These are phyloP conservation scores for Stenodera caucasica DNA, from an alignment of 2,888 invertebrate genomes.

Conservation along the genomic window DNA sequence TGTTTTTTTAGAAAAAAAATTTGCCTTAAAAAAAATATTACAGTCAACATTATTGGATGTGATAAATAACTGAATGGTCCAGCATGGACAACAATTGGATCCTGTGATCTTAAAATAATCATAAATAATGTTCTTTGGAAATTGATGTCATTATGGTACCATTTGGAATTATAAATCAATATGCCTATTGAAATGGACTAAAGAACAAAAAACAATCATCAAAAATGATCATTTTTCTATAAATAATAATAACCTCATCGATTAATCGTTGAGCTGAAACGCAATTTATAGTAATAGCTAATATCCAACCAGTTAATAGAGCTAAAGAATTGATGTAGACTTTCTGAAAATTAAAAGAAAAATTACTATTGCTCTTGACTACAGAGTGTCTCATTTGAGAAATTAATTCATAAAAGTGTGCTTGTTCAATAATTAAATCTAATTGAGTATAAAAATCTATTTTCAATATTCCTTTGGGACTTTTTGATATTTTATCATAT, in stretches of 20 bases:
- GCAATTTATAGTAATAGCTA: conserved; percentile 8
- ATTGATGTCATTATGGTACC: conserved; percentile 8
- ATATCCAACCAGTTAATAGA: conserved; percentile 16
- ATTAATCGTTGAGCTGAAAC: conserved; percentile 14
- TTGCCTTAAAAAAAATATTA: conserved; percentile 7
- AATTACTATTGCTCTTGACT: neutral
- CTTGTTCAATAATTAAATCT: no score
- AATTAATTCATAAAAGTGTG: no score
- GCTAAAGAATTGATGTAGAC: conserved; percentile 11
- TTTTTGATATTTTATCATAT: neutral
- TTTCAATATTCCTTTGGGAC: neutral
- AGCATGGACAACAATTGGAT: conserved; percentile 13
- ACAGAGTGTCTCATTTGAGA: no score
- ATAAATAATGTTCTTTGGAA: conserved; percentile 11
- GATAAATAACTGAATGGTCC: conserved; percentile 20
- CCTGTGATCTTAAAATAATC: conserved; percentile 13
- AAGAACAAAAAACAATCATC: neutral
- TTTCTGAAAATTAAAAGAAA: neutral
- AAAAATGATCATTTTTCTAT: neutral
- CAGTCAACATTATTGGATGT: conserved; percentile 11
- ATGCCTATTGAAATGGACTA: neutral
- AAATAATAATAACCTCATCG: conserved; percentile 5
- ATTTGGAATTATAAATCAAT: conserved; percentile 9
- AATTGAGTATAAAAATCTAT: no score
- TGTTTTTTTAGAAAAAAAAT: neutral